Evolutionary conservation across 2,888 invertebrate genomes (phyloP).

Genomic region (Cyclophora albipunctata): DNA sequence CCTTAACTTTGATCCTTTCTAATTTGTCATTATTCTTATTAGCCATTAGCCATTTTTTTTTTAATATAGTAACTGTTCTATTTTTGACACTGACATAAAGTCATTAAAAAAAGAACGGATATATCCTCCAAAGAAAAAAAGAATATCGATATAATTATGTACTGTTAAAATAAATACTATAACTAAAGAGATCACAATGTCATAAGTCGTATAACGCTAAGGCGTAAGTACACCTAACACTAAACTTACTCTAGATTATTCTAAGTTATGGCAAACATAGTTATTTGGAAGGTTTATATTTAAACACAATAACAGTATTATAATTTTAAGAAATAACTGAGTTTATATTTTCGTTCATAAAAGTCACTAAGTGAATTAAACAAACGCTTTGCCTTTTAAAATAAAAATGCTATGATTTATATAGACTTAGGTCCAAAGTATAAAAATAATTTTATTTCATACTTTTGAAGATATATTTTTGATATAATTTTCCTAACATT

Average conservation of each 20-base stretch:
- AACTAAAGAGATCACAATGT: constrained; percentile 33
- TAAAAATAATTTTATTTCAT: constrained; percentile 21
- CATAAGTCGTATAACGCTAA: constrained; percentile 47
- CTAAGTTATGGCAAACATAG: constrained; percentile 17
- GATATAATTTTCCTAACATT: constrained; percentile 17
- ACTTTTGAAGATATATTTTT: constrained; percentile 10
- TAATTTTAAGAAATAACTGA: too few relatives aligned
- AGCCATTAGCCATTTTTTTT: too few relatives aligned
- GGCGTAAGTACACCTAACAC: constrained; percentile 32
- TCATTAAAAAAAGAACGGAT: too few relatives aligned
- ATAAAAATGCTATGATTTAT: too few relatives aligned
- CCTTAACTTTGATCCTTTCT: too few relatives aligned
- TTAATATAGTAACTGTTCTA: too few relatives aligned
- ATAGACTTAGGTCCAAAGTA: constrained; percentile 8
- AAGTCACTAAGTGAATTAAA: too few relatives aligned
- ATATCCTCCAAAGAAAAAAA: neutral
- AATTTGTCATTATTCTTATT: too few relatives aligned
- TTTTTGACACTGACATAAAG: too few relatives aligned
- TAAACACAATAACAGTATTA: neutral
- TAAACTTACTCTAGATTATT: constrained; percentile 21
- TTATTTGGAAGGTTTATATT: constrained; percentile 2
- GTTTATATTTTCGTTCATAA: too few relatives aligned
- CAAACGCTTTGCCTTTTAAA: too few relatives aligned
- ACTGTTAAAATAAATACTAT: constrained; percentile 1
- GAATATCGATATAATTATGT: neutral